Conservation (phyloP, 2,113 vertebrate genomes). For the Agapornis roseicollis region DNA sequence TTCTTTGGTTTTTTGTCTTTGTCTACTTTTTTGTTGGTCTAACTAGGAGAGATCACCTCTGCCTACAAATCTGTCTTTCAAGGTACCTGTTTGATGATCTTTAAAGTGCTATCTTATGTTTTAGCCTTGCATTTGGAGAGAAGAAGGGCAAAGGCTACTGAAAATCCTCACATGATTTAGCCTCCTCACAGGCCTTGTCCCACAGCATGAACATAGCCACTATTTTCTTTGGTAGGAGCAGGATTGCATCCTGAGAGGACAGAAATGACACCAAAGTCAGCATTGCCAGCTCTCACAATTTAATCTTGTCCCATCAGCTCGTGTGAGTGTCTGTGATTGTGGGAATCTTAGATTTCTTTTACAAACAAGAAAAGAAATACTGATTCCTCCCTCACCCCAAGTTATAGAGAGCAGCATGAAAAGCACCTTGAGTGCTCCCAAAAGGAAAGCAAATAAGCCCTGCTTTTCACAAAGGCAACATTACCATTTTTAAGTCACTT, state of each 20-base stretch:
- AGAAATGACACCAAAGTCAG: not conserved
- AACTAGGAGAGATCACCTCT: not conserved
- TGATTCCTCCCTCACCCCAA: not conserved
- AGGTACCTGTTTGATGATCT: not conserved
- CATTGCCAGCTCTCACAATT: fast-evolving
- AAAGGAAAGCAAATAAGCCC: not conserved
- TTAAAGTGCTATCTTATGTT: not conserved
- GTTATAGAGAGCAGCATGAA: not conserved
- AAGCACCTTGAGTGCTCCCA: not conserved
- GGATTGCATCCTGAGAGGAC: not conserved
- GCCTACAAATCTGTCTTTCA: not conserved
- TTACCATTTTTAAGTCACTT: not conserved
- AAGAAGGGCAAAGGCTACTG: not conserved
- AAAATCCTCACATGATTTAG: not conserved
- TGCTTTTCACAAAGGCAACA: not conserved
- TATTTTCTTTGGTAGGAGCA: not conserved
- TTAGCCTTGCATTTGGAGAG: not conserved
- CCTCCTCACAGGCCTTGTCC: fast-evolving
- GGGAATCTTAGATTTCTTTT: not conserved
- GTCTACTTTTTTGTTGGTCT: not conserved
- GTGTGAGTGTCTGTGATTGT: not conserved
- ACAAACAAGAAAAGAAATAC: not conserved
- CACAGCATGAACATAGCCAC: fast-evolving
- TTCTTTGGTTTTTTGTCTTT: not conserved
- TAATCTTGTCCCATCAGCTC: not conserved